Conservation (phyloP, 2,113 vertebrate genomes). For the Salminus brasiliensis region DNA sequence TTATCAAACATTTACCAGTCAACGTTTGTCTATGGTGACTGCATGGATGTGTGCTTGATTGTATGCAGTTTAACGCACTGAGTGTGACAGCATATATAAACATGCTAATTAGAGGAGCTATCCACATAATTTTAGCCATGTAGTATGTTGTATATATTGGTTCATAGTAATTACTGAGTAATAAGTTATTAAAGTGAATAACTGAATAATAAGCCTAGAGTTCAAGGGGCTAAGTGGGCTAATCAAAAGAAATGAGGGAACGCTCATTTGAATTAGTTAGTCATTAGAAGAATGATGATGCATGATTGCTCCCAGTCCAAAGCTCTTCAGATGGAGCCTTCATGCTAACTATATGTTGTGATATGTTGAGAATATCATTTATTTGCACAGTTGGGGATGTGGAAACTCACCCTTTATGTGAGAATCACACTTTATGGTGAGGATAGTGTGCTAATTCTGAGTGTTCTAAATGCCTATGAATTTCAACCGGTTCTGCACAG, state of each 20-base stretch:
- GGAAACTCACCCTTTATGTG: not conserved
- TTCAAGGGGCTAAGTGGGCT: not conserved
- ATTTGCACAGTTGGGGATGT: not conserved
- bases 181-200: not conserved
- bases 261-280: not conserved
- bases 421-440: slow-evolving; percentile 10
- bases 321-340: not conserved
- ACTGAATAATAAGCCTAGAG: not conserved
- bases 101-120: not conserved
- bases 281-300: not conserved
- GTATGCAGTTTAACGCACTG: too few relatives aligned
- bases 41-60: too few relatives aligned
- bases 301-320: not conserved
- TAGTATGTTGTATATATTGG: not conserved
- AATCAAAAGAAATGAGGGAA: not conserved
- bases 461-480: slow-evolving; percentile 3
- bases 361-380: not conserved
- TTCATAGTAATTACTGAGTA: not conserved
- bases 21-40: too few relatives aligned
- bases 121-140: not conserved
- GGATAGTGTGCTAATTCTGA: not conserved
- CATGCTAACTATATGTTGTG: not conserved
- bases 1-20: too few relatives aligned
- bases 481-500: slow-evolving; percentile 14
- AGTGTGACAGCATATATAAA: too few relatives aligned